Evolutionary conservation across 2,113 vertebrate species (phyloP), one percentile per base, ranked within the genome.

Genomic region (Lagopus muta): DNA sequence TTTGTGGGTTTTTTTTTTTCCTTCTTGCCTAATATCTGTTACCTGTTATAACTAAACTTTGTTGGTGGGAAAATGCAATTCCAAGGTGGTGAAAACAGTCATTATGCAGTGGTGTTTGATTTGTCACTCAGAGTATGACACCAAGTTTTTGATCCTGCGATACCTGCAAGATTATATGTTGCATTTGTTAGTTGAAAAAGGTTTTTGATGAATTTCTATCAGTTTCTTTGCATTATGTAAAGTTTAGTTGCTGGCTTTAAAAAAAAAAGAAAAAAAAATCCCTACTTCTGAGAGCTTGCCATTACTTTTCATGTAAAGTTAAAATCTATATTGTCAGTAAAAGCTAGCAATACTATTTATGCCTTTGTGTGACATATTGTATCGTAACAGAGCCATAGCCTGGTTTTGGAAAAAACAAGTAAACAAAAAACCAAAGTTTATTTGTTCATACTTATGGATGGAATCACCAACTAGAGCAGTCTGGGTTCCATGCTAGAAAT

Each of bases 21-120:
- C 8, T 6, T 64, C 11, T 73, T 10, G 52, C 28, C 27, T 1
- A 27, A 0, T 42, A 32, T 4, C 11, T 64, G 2, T 58, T 58
- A 78, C 3, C 52, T 64, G 16, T 79, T 80, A 34, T 5, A 8
- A 40, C 7, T 54, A 30, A 86, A 66, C 5, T 45, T 12, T 54
- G 30, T 60, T 34, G 16, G 45, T 43, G n/a, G 16, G 4, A 36
- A 50, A 50, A 70, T 70, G 3, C 8, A 20, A 61, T 72, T 92
- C 30, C 38, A 57, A 50, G 25, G 6, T 40, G 11, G 3, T 57
- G 34, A 38, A 78, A 50, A 38, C 16, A 36, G 18, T 74, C 7
- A 5, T 24, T 17, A 17, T 28, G 65, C 79, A 64, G 36, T 78
- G 27, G 55, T 48, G 6, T 71, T 11, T 67, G 65, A 4, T 6